phyloP scores from a whole-genome alignment of 2,113 vertebrate genomes.

The Oryzias curvinotus region DNA sequence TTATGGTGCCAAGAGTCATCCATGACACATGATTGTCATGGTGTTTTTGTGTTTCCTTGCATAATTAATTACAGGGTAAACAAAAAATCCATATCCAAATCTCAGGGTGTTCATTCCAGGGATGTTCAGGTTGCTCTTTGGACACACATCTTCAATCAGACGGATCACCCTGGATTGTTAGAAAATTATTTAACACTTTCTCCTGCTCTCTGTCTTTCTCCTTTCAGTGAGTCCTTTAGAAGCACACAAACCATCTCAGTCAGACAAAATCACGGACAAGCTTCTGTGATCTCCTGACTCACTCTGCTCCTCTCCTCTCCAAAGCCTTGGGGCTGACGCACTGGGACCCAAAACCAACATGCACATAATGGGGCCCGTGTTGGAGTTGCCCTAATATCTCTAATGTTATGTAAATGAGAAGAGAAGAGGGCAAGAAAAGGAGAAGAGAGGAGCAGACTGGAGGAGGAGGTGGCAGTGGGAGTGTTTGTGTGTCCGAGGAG shows the following conservation, averaged over 20 bases:
- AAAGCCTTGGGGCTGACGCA: constrained; percentile 63
- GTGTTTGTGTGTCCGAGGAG: constrained; percentile 79
- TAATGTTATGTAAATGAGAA: constrained; percentile 84
- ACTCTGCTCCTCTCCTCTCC: constrained; percentile 67
- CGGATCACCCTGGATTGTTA: constrained; percentile 43
- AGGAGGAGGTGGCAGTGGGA: constrained; percentile 74
- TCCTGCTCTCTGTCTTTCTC: constrained; percentile 28
- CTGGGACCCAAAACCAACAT: constrained; percentile 80
- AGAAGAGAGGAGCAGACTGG: constrained; percentile 59
- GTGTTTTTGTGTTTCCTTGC: constrained; percentile 35
- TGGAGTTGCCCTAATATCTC: constrained; percentile 73
- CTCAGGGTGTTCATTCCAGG: constrained; percentile 15
- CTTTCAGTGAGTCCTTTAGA: constrained; percentile 63
- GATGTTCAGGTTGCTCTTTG: constrained; percentile 33
- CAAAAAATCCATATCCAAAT: constrained; percentile 43
- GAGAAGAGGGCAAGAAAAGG: constrained; percentile 60
- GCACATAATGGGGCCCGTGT: constrained; percentile 79
- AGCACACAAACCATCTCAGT: constrained; percentile 67
- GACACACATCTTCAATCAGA: constrained; percentile 54
- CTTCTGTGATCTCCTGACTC: constrained; percentile 70
- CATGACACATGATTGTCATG: constrained; percentile 39
- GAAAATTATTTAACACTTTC: constrained; percentile 54
- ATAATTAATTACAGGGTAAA: constrained; percentile 53
- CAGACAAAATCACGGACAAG: constrained; percentile 72
- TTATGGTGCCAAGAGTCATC: constrained; percentile 29